Conservation (phyloP, 1,140 invertebrate genomes). For the Sitobion miscanthi region DNA sequence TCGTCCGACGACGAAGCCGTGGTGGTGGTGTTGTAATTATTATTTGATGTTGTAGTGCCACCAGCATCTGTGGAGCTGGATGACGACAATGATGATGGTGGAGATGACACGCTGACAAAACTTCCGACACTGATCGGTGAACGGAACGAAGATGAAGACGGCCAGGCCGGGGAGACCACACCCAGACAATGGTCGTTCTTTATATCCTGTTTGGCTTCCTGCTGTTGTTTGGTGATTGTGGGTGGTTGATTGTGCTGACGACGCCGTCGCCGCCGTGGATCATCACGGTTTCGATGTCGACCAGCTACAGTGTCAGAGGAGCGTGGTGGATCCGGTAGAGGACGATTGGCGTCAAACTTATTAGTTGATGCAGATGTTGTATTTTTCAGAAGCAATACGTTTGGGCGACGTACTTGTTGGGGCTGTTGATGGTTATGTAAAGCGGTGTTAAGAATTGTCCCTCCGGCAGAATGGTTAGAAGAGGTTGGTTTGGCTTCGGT, state of each 20-base stretch:
- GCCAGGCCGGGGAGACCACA: not conserved
- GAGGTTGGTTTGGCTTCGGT: not conserved
- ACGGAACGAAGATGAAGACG: constrained; percentile 10
- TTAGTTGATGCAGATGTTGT: constrained; percentile 35
- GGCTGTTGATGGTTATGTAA: not conserved
- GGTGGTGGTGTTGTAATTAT: constrained; percentile 35
- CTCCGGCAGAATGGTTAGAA: not conserved
- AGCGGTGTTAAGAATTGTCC: not conserved
- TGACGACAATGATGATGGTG: constrained; percentile 64
- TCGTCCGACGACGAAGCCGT: constrained; percentile 7
- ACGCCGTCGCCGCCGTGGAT: constrained; percentile 9
- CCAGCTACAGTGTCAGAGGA: constrained; percentile 64
- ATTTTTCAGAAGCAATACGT: not conserved
- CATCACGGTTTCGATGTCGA: constrained; percentile 23
- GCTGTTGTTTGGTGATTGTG: not conserved
- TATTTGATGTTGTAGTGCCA: constrained; percentile 4
- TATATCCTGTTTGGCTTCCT: not conserved
- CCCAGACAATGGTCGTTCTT: not conserved
- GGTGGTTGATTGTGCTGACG: not conserved
- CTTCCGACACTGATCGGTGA: constrained; percentile 11
- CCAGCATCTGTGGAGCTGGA: constrained; percentile 65
- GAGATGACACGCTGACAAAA: not conserved
- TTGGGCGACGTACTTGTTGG: not conserved
- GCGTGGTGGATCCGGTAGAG: constrained; percentile 71
- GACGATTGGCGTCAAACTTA: constrained; percentile 61